Conservation (phyloP, 2,888 invertebrate species). For the Zhuqinia jingwanae region DNA sequence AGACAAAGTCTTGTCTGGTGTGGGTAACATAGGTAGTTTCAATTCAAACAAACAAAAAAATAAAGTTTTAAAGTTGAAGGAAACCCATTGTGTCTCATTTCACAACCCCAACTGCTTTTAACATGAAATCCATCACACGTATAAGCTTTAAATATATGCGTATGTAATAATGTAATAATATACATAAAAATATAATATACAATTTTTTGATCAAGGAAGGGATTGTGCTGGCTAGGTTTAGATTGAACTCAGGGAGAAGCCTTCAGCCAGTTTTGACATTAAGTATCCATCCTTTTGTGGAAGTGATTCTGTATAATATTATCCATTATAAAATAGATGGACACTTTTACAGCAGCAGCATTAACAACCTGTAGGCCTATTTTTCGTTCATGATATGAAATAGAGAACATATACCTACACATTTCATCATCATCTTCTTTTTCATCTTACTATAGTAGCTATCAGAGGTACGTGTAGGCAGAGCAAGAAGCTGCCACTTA, state of each 20-base stretch:
- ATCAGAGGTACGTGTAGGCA: constrained; percentile 36
- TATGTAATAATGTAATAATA: background rate
- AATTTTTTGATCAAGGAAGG: constrained; percentile 25
- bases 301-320: constrained; percentile 5
- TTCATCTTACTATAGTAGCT: background rate
- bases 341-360: constrained; percentile 46
- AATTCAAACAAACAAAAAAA: background rate
- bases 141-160: background rate
- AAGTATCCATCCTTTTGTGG: constrained; percentile 41
- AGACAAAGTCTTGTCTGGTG: background rate
- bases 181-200: background rate
- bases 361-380: constrained; percentile 67
- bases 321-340: constrained; percentile 35
- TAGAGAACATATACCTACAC: background rate
- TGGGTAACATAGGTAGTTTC: background rate
- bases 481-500: constrained; percentile 11
- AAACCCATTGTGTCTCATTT: constrained; percentile 44
- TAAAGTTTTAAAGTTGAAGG: constrained; percentile 14
- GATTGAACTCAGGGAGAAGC: constrained; percentile 21
- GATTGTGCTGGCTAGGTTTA: constrained; percentile 18
- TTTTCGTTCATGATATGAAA: constrained; percentile 50
- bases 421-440: constrained; percentile 6
- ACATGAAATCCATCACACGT: constrained; percentile 32
- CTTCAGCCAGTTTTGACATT: constrained; percentile 51
- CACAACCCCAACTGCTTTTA: background rate